Evolutionary conservation across 1,140 invertebrate species (phyloP).

Genomic region (Penaeus indicus): DNA sequence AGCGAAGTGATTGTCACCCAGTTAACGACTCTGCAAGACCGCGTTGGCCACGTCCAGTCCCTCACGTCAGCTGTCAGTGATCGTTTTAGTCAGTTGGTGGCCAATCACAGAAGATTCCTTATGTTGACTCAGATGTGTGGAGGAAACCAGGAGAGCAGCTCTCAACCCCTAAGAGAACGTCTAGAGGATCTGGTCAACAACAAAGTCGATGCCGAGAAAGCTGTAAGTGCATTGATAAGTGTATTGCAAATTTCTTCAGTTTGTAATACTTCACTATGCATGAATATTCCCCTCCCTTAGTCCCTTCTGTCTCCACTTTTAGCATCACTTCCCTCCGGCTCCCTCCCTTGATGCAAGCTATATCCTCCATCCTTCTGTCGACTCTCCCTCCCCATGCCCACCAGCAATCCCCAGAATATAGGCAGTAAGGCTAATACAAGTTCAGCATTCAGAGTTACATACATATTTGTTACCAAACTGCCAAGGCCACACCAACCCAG

Average conservation of each 20-base stretch:
- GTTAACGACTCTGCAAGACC: constrained; percentile 45
- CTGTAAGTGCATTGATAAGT: constrained; percentile 47
- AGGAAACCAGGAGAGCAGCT: constrained; percentile 40
- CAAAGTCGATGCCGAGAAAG: constrained; percentile 63
- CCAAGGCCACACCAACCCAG: too few relatives aligned
- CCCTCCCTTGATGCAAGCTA: too few relatives aligned
- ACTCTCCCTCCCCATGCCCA: too few relatives aligned
- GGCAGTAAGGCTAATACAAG: too few relatives aligned
- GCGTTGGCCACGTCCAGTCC: constrained; percentile 45
- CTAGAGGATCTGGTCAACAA: constrained; percentile 65
- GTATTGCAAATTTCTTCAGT: neutral
- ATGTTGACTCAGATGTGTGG: constrained; percentile 62
- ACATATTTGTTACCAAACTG: too few relatives aligned
- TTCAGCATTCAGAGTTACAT: too few relatives aligned
- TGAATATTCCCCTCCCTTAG: too few relatives aligned
- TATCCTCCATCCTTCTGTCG: too few relatives aligned
- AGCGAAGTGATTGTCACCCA: constrained; percentile 59
- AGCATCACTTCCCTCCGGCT: too few relatives aligned
- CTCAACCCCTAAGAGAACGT: constrained; percentile 54
- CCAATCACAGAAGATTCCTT: constrained; percentile 63
- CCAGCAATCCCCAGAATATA: too few relatives aligned
- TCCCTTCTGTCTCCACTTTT: too few relatives aligned
- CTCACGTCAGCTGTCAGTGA: constrained; percentile 56
- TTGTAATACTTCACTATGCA: neutral
- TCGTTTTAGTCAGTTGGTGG: constrained; percentile 64